phyloP scores from a whole-genome alignment of 2,888 invertebrate genomes.

The Atrina japonica region DNA sequence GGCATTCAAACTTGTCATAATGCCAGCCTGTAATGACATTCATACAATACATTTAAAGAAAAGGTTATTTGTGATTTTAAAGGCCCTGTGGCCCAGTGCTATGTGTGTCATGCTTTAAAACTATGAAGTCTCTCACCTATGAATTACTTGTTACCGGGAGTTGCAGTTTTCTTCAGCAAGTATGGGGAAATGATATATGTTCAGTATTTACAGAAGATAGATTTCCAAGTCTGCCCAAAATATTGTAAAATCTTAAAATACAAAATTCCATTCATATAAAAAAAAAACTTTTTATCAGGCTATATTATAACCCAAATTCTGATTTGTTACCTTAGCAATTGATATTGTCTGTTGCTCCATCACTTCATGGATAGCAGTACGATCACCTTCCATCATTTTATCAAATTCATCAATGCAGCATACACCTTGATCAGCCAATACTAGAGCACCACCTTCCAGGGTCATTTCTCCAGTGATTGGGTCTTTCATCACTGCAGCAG shows the following conservation, averaged over 20 bases:
- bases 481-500: conserved; percentile 99
- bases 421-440: conserved; percentile 96
- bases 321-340: conserved; percentile 91
- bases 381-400: conserved; percentile 96
- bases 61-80: neutral
- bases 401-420: conserved; percentile 99
- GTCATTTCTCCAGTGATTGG: conserved; percentile 98
- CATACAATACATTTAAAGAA: too few relatives aligned
- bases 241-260: too few relatives aligned
- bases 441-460: conserved; percentile 93
- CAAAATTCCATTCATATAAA: too few relatives aligned
- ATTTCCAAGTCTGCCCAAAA: too few relatives aligned
- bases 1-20: conserved; percentile 98
- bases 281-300: too few relatives aligned
- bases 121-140: too few relatives aligned
- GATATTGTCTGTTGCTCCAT: conserved; percentile 99
- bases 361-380: conserved; percentile 81
- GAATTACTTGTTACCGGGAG: too few relatives aligned
- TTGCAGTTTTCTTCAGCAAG: too few relatives aligned
- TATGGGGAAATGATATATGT: too few relatives aligned
- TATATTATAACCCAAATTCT: too few relatives aligned
- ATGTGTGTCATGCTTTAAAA: too few relatives aligned
- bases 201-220: too few relatives aligned
- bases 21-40: conserved; percentile 94
- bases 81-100: neutral